Conservation (phyloP, 2,888 invertebrate genomes). For the Morinoia aosen region DNA sequence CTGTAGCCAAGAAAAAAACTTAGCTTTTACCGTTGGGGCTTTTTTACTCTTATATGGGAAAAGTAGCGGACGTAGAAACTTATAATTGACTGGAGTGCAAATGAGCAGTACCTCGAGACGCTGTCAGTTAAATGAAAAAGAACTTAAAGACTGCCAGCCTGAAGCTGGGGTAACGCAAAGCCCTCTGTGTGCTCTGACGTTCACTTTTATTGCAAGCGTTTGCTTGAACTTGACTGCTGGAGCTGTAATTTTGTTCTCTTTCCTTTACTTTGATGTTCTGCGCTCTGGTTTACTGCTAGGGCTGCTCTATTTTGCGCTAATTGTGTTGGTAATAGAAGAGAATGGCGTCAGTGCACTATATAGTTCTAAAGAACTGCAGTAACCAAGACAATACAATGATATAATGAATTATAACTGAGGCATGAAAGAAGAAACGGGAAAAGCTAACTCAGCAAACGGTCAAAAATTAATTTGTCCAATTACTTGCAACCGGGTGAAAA, state of each 20-base stretch:
- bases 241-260: background rate
- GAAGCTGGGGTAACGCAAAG: background rate
- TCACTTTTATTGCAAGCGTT: background rate
- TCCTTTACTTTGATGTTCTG: background rate
- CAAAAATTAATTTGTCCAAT: too few relatives aligned
- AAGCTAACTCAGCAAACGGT: background rate
- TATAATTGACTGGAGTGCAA: background rate
- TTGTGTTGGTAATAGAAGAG: background rate
- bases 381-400: too few relatives aligned
- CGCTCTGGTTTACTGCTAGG: background rate
- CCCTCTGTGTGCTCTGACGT: background rate
- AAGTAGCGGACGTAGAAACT: background rate
- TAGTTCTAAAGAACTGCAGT: too few relatives aligned
- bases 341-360: too few relatives aligned
- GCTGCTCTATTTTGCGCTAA: background rate
- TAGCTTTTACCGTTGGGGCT: background rate
- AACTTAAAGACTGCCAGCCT: background rate
- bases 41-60: background rate
- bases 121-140: background rate
- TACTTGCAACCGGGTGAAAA: too few relatives aligned
- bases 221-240: background rate
- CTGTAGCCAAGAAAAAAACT: background rate
- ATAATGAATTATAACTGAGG: background rate
- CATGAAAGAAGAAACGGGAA: background rate
- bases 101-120: background rate